A percentile compares a stretch with the other conserved stretches of the same genome.
phyloP scores from a whole-genome alignment of 1,140 invertebrate species.

The Brevipalpus yothersi region DNA sequence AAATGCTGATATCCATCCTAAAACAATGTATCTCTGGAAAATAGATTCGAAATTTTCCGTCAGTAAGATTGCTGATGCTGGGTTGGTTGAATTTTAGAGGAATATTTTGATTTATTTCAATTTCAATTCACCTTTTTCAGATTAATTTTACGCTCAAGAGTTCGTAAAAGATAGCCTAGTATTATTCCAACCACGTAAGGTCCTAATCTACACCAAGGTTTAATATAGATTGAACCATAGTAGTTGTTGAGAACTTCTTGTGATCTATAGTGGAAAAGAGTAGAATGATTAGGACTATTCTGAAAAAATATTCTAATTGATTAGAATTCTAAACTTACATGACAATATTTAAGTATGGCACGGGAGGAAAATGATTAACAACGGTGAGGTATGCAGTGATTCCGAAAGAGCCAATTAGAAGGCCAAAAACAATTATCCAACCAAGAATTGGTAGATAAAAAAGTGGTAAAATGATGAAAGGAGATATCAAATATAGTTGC shows the following conservation, averaged over 20 bases:
- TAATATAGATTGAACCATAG: conserved; percentile 69
- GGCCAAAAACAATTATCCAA: not conserved
- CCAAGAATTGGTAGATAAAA: conserved; percentile 9
- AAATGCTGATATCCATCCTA: conserved; percentile 10
- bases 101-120: not conserved
- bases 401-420: conserved; percentile 5
- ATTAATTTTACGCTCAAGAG: conserved; percentile 1
- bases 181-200: conserved; percentile 27
- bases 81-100: not conserved
- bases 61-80: not conserved
- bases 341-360: conserved; percentile 13
- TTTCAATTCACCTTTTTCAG: conserved; percentile 8
- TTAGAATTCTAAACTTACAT: conserved; percentile 12
- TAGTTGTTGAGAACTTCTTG: conserved; percentile 24
- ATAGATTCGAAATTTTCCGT: not conserved
- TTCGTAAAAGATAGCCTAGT: conserved; percentile 21
- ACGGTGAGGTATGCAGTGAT: conserved; percentile 11
- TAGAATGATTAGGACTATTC: not conserved
- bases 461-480: conserved; percentile 16
- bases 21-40: not conserved
- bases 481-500: conserved; percentile 18
- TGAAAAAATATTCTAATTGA: not conserved
- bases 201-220: conserved; percentile 26
- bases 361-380: conserved; percentile 12
- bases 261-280: conserved; percentile 5